Base-by-base conservation (phyloP, 2,113 vertebrate genomes). In the Hepsetus odoe region DNA sequence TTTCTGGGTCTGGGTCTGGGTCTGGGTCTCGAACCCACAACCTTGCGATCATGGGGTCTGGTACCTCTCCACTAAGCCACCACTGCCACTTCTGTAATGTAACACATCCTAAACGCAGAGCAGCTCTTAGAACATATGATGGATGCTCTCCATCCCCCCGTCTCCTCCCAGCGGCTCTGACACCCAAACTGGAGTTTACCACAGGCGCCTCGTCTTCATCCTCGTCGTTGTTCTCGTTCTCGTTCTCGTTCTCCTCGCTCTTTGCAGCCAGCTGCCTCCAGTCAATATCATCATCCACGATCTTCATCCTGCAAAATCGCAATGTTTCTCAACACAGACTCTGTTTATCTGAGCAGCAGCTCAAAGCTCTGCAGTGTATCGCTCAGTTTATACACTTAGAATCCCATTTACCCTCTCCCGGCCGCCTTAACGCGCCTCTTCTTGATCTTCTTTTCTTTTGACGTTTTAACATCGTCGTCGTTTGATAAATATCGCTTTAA, bases 261-360 rank as follows among this genome's bases (percentile, higher is more conserved):
- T 73, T 22, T 30, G 24, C 49, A 1, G 91, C 86, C n/a, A 93
- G 90, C 74, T 94, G 93, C 33, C 80, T 93, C 97, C 96, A 98
- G 82, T 96, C 92, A 42, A 96, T 90, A 20, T 98, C 96, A 82
- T 98, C 96, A 55, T 99, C 97, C 56, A 98, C 97, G 77, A 99
- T 98, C 40, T 95, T 95, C 87, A 99, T 96, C 80, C 97, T 99
- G 85, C 14, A 12, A 22, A 53, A 4, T 10, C 58, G 51, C 13
- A 46, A 32, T 65, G 1, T 62, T 62, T 33, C 16, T 62, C 9
- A 62, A 9, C 6, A 62, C 30, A 9, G 14, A 32, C 28, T 62
- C 59, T 16, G 30, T 9, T 62, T 33, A 62, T 33, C 35, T 62
- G 11, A 44, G 42, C 42, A 14, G 42, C 24, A 38, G 22, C 13